Base-by-base conservation (phyloP, 2,797 vertebrate species). In the Pitangus sulphuratus region DNA sequence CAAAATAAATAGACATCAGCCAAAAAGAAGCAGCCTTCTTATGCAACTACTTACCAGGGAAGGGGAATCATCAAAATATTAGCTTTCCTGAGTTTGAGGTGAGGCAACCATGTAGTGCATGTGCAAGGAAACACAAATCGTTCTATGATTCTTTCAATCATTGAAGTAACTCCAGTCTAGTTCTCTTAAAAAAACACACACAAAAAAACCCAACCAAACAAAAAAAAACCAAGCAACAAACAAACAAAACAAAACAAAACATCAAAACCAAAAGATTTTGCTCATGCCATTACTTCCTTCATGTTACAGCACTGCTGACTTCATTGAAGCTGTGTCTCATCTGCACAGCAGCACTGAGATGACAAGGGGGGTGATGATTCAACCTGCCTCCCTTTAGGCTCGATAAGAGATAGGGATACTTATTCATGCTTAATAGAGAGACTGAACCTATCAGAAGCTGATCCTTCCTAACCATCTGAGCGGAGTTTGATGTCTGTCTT, bases 401-500 rank as follows among this genome's bases (percentile, higher is more conserved):
- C 1, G 0, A 35, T 40, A 37, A 33, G 12, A 21, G 18, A 30
- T 1, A 6, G 28, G 20, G 11, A 5, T 60, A 9, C 33, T 54
- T 75, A 31, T 6, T 51, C 25, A 42, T 22, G n/a, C 50, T 81
- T 33, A 50, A 1, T 4, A 65, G 30, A 75, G 33, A 50, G 8
- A 48, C 22, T 64, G 48, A 14, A 12, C 30, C 20, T 39, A 7
- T 15, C 40, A 72, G 57, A 53, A 84, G 11, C 10, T 87, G 50
- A 28, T 79, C 16, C 21, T 72, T 76, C 39, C 25, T 35, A 31
- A 12, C 1, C 20, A 12, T n/a, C 35, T 40, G 4, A 74, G 33
- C 26, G 58, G 26, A 48, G 28, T n/a, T 81, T 40, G 31, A 35
- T 25, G 16, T 17, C 22, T 74, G 31, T 53, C 56, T 91, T 66